Evolutionary conservation across 2,888 invertebrate genomes (phyloP), one percentile per base, ranked within the genome.

Genomic region (Hylaea fasciaria): DNA sequence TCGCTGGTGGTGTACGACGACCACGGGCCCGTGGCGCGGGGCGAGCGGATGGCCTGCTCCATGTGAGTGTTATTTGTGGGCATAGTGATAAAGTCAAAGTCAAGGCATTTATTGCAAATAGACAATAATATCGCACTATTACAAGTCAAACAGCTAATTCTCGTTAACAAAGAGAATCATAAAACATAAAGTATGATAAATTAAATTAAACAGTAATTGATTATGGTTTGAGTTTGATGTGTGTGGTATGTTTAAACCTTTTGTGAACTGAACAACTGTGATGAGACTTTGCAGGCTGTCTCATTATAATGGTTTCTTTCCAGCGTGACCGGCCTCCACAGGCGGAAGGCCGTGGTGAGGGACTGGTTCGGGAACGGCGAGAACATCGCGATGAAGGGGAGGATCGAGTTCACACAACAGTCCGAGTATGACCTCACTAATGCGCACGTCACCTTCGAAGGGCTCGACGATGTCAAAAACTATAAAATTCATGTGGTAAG

Each of bases 351-450:
- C 0, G 97, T 98, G 0, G 96, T 95, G 0, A 95, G 95, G 73
- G 96, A 97, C 76, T 98, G 98, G 98, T 97, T 96, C 84, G 95
- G 96, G 5, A 97, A 97, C 84, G 96, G 96, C 0, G 93, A 94
- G 61, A 85, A 89, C 0, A 84, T 95, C 39, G 84, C 93, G 0
- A 91, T 96, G 16, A 94, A 93, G 75, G 97, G 97, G 10, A 95
- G 95, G 83, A 84, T 97, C 17, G 97, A 97, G 87, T 94, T 98
- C 70, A 93, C 95, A 41, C 98, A 98, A 86, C 96, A 97, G 86
- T 96, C 96, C 0, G 96, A 96, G 84, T 97, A 97, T 77, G 97
- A 97, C 82, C 86, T 95, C 53, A 96, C 96, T 50, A 96, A 96
- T 74, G 94, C 96, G 8, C 95, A 96, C 77, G 94, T 97, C 17